These are phyloP conservation scores for Hermaeophaga mercurialis DNA, from an alignment of 2,888 invertebrate genomes.

Conservation along the genomic window DNA sequence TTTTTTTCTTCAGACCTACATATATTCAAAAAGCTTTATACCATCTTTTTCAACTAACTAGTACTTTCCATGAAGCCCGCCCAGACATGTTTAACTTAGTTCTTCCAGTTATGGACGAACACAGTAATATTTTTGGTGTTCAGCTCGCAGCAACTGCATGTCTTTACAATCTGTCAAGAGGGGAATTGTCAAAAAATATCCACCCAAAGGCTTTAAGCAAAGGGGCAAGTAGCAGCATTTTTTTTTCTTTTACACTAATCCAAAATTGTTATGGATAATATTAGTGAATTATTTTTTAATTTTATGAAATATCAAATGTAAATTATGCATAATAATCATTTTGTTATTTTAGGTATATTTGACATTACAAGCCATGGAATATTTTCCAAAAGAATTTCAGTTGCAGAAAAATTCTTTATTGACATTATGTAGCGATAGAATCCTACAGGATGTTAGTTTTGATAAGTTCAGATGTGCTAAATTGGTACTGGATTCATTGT, in stretches of 20 bases:
- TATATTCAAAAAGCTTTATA: constrained; percentile 73
- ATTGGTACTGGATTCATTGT: constrained; percentile 73
- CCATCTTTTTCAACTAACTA: constrained; percentile 63
- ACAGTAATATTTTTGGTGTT: constrained; percentile 65
- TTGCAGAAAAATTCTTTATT: constrained; percentile 75
- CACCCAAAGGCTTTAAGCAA: constrained; percentile 67
- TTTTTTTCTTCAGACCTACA: constrained; percentile 54
- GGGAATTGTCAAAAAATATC: constrained; percentile 66
- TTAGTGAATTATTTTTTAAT: too few species aligned
- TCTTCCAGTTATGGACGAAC: constrained; percentile 57
- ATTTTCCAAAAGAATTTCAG: constrained; percentile 69
- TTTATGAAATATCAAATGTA: too few species aligned
- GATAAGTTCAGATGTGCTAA: constrained; percentile 66
- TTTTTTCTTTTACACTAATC: too few species aligned
- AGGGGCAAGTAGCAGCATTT: constrained; percentile 64
- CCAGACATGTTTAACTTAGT: constrained; percentile 68
- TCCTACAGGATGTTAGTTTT: constrained; percentile 73
- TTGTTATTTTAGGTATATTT: constrained; percentile 53
- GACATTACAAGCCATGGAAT: constrained; percentile 71
- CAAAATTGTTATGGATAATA: too few species aligned
- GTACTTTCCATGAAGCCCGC: constrained; percentile 59
- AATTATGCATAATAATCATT: too few species aligned
- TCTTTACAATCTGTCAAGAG: constrained; percentile 73
- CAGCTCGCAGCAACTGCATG: constrained; percentile 79
- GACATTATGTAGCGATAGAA: constrained; percentile 75